These are phyloP conservation scores for Plecotus auritus DNA, from an alignment of 2,113 vertebrate genomes.

Conservation along the genomic window DNA sequence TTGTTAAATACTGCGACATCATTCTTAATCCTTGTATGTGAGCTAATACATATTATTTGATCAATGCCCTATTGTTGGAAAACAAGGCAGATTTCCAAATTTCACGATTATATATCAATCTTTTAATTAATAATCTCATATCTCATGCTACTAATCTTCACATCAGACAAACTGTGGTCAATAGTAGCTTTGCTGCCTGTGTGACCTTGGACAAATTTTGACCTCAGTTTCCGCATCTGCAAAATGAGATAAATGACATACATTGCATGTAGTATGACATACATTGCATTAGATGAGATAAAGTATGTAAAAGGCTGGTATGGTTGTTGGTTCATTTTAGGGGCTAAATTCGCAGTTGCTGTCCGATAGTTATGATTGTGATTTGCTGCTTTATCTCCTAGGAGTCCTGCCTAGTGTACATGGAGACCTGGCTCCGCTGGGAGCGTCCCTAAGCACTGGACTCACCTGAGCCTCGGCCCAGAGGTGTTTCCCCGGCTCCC, in stretches of 20 bases:
- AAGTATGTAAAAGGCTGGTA: not conserved
- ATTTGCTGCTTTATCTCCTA: not conserved
- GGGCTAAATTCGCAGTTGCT: not conserved
- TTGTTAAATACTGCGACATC: not conserved
- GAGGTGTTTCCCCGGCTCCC: no score
- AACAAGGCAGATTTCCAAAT: not conserved
- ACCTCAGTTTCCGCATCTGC: not conserved
- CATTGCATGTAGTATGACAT: fast-evolving
- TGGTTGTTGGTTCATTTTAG: not conserved
- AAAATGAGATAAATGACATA: not conserved
- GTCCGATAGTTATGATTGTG: not conserved
- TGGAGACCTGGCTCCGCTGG: not conserved
- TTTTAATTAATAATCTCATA: not conserved
- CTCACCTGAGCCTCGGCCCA: not conserved
- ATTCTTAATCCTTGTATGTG: not conserved
- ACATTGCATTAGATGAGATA: not conserved
- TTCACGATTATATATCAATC: not conserved
- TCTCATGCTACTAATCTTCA: not conserved
- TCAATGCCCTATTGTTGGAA: not conserved
- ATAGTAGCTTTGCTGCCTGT: not conserved
- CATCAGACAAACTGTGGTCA: not conserved
- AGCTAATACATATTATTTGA: not conserved
- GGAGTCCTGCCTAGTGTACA: not conserved
- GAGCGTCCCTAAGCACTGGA: not conserved
- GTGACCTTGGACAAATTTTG: not conserved